Evolutionary conservation across 2,797 vertebrate genomes (phyloP), one percentile per base, ranked within the genome.

Genomic region (Cetoscarus ocellatus): DNA sequence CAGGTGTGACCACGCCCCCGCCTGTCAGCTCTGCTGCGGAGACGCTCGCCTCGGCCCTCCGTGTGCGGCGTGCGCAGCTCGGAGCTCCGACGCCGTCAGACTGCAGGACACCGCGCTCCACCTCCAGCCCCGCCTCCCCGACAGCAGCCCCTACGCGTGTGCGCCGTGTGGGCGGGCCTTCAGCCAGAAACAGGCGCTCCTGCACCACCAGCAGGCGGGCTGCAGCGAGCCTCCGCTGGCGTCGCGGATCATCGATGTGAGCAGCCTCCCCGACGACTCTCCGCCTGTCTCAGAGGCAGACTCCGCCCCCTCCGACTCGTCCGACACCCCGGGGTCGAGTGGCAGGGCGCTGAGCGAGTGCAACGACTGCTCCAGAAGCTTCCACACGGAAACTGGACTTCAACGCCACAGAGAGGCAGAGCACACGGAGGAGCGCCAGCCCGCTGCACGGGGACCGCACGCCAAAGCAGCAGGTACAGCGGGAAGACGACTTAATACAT

Each of bases 161-260:
- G 91, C 91, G 1, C 92, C 77, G 0, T 94, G 94, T 43, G 93
- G 94, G 17, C 82, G 82, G 65, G 86, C 90, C 19, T 95, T 94
- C 74, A 86, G 78, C 67, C 92, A 93, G 63, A 94, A 93, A 53
- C 91, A 93, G 73, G 92, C 93, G 19, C 71, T 95, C 62, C 79
- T 94, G 53, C 88, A 91, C 59, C 93, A 95, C 67, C 93, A 94
- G 79, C 92, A 94, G 78, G 91, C 91, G 0, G 90, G 89, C 6
- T 92, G 88, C 55, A 79, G 86, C 14, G 73, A 88, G 62, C 83
- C 72, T 1, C 50, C 74, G 0, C 74, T 72, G 0, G 50, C 73
- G 0, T 70, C 74, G 1, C 63, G 67, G 10, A 35, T 50, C 1
- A 73, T 51, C 0, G 68, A 81, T 10, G 47, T 57, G 2, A 50